Conservation (phyloP, 2,888 invertebrate genomes). For the Hypena proboscidalis region DNA sequence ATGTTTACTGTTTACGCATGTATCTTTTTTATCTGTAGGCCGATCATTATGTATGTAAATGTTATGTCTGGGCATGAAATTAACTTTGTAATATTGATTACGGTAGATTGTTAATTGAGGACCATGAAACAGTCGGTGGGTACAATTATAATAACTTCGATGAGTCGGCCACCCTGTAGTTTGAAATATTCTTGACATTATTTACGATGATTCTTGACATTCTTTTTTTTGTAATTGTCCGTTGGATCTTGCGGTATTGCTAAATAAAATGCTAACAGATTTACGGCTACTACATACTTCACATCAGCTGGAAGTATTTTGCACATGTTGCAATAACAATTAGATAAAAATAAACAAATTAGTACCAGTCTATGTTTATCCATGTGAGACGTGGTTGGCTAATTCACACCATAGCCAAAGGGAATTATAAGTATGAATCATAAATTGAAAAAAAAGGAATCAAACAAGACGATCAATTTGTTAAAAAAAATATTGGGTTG, state of each 20-base stretch:
- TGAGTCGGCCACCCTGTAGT: too few relatives aligned
- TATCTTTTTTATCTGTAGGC: neutral
- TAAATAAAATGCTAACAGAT: neutral
- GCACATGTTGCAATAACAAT: conserved; percentile 8
- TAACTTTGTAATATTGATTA: conserved; percentile 1
- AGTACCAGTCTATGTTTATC: conserved; percentile 5
- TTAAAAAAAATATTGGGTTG: too few relatives aligned
- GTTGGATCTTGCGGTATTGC: too few relatives aligned
- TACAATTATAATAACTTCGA: neutral
- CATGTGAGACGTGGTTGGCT: neutral
- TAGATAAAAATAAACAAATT: conserved; percentile 10
- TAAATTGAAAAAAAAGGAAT: too few relatives aligned
- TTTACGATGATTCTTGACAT: too few relatives aligned
- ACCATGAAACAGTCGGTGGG: neutral
- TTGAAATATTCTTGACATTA: too few relatives aligned
- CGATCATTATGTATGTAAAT: conserved; percentile 3
- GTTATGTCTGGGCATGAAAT: neutral
- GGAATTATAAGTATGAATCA: too few relatives aligned
- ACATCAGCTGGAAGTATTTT: conserved; percentile 4
- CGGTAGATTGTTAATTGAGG: neutral
- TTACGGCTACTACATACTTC: neutral
- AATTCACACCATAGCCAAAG: too few relatives aligned
- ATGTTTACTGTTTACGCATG: neutral
- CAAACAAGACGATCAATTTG: too few relatives aligned
- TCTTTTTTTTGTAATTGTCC: too few relatives aligned